Base-by-base conservation (phyloP, 1,140 invertebrate species). In the Eufriesea mexicana region DNA sequence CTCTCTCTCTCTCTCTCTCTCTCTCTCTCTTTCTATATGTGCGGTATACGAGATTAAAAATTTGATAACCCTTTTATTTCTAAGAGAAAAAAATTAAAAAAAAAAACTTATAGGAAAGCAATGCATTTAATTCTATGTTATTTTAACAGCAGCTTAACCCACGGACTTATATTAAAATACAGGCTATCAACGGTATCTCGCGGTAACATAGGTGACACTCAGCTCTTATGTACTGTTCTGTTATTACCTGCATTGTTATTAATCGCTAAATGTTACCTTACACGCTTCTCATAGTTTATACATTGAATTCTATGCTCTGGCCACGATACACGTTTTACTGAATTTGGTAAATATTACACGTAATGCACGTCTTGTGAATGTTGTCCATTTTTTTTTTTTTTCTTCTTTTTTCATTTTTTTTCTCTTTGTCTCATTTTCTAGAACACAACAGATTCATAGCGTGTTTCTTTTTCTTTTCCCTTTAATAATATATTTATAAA, bases 161-260 rank as follows among this genome's bases (percentile, higher is more conserved):
- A 90, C 76, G 93, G 93, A 94, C 82, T 92, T 91, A 89, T 89
- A 90, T 91, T 93, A 92, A 90, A 89, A 84, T 88, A 91, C 89
- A 87, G 88, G 87, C 92, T 91, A 91, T 90, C 91, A 87, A 89
- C 89, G 90, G 90, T 91, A 91, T 89, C 90, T 90, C 89, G 91
- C 92, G 92, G 90, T 93, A 94, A 93, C 90, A 92, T 93, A 93
- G 93, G 93, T 94, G 93, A 94, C 90, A 92, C 83, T 91, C 86
- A 90, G 91, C 87, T 86, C 89, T 87, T 61, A 88, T 49, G 76
- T 88, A 83, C 80, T 79, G 68, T 88, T 85, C 84, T 86, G 25
- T 61, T 61, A 16, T 51, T 51, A 61, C 25, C 57, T 73, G 72
- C 76, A 76, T 80, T 62, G 7, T 89, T 77, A 75, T 86, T 85